Evolutionary conservation across 2,797 vertebrate species (phyloP).

Genomic region (Vultur gryphus): DNA sequence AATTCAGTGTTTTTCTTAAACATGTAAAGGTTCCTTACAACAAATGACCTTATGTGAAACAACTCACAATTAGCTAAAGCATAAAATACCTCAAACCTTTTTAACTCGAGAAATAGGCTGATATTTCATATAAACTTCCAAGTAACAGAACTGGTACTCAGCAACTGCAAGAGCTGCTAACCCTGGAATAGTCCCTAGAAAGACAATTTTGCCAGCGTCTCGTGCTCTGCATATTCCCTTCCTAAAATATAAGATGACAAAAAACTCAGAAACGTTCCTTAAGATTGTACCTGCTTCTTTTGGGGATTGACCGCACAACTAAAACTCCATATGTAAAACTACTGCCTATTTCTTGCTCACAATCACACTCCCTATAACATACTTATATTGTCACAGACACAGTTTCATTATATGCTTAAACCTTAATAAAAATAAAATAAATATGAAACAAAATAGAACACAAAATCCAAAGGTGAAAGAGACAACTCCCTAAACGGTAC

Average conservation of each 20-base stretch:
- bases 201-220: not conserved
- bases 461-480: conserved; percentile 33
- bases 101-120: not conserved
- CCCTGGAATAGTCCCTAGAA: not conserved
- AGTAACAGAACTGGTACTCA: not conserved
- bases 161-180: not conserved
- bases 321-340: not conserved
- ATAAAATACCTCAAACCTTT: not conserved
- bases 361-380: not conserved
- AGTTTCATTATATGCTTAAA: not conserved
- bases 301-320: not conserved
- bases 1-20: conserved; percentile 19
- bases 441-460: not conserved
- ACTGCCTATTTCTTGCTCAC: not conserved
- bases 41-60: not conserved
- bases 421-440: not conserved
- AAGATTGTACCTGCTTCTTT: not conserved
- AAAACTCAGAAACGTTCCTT: not conserved
- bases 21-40: conserved; percentile 34
- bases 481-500: not conserved
- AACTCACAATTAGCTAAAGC: not conserved
- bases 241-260: not conserved
- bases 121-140: conserved; percentile 6
- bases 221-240: not conserved
- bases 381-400: not conserved